Percentiles rank a stretch among this genome's conserved stretches.
phyloP scores from a whole-genome alignment of 2,888 invertebrate species.

The Drosophila falleni region DNA sequence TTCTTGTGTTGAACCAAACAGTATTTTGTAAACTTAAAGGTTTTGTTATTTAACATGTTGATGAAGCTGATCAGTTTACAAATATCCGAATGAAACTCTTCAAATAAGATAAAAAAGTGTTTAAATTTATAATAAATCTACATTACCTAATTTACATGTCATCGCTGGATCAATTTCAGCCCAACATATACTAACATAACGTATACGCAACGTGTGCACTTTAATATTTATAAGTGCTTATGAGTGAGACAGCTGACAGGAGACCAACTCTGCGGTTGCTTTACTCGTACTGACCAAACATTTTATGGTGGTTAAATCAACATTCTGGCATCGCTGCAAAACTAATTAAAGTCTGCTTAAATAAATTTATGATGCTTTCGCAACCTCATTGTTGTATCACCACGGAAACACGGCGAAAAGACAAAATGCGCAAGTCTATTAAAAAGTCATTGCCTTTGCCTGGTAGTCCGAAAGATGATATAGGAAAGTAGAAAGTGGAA shows the following conservation, averaged over 20 bases:
- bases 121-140: not conserved
- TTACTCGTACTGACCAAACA: conserved; percentile 16
- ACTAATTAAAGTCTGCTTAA: conserved; percentile 64
- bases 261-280: not conserved
- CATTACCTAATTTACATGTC: not conserved
- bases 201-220: conserved; percentile 31
- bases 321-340: conserved; percentile 32
- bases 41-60: not conserved
- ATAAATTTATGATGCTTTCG: conserved; percentile 49
- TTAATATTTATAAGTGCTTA: conserved; percentile 11
- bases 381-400: conserved; percentile 38
- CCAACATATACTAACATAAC: conserved; percentile 4
- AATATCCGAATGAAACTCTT: not conserved
- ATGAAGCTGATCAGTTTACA: not conserved
- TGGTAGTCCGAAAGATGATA: conserved; percentile 32
- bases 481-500: conserved; percentile 38
- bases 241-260: conserved; percentile 1
- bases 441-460: conserved; percentile 51
- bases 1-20: not conserved
- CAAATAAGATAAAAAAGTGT: not conserved
- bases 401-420: conserved; percentile 17
- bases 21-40: not conserved
- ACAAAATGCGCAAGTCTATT: conserved; percentile 52
- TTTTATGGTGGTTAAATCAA: conserved; percentile 48
- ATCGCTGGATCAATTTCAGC: not conserved